Percentiles rank a stretch among this genome's conserved stretches.
Evolutionary conservation across 1,140 invertebrate species (phyloP).

Genomic region (Drosophila willistoni): DNA sequence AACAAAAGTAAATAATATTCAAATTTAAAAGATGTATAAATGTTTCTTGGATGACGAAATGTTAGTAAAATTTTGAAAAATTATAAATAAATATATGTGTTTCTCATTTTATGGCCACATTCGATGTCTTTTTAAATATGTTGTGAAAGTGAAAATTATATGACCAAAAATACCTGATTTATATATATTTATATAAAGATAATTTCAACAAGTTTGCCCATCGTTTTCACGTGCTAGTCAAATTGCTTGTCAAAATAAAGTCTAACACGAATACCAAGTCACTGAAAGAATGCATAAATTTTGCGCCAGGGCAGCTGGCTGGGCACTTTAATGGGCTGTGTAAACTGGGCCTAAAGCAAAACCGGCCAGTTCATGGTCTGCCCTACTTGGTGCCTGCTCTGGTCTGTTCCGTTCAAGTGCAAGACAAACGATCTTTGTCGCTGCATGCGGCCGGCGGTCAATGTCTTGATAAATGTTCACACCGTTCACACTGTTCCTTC

Average conservation of each 20-base stretch:
- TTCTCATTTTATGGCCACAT: too few relatives aligned
- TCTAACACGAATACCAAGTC: constrained; percentile 2
- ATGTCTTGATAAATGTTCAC: constrained; percentile 74
- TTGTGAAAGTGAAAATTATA: too few relatives aligned
- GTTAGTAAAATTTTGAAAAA: too few relatives aligned
- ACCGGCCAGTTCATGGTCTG: not conserved
- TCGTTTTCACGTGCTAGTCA: not conserved
- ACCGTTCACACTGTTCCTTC: constrained; percentile 18
- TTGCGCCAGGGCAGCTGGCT: not conserved
- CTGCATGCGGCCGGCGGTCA: constrained; percentile 77
- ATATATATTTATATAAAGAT: not conserved
- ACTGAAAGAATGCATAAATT: constrained; percentile 11
- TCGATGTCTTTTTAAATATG: too few relatives aligned
- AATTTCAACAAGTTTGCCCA: constrained; percentile 1
- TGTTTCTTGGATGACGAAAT: too few relatives aligned
- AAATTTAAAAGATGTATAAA: too few relatives aligned
- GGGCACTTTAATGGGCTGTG: constrained; percentile 1
- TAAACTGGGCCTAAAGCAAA: not conserved
- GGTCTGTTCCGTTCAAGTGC: constrained; percentile 62
- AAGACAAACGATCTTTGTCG: constrained; percentile 71
- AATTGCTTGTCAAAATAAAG: constrained; percentile 1
- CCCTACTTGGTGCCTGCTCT: not conserved
- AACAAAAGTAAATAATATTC: too few relatives aligned
- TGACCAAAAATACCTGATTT: too few relatives aligned
- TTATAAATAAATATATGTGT: too few relatives aligned